These are phyloP conservation scores for Neodiprion lecontei DNA, from an alignment of 1,140 invertebrate species.

Conservation along the genomic window DNA sequence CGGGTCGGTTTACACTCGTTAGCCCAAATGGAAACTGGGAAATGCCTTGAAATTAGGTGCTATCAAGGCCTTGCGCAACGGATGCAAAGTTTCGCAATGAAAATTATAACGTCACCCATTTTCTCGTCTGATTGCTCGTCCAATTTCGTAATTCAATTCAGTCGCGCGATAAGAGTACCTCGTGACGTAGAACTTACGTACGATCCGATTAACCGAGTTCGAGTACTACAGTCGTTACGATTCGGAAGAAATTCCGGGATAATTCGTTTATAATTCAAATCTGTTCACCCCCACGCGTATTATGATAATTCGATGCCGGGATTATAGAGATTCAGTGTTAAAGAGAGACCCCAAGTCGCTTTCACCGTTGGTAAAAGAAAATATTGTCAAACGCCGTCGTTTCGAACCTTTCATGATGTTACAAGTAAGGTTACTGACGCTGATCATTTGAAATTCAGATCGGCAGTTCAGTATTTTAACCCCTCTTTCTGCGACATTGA, in stretches of 20 bases:
- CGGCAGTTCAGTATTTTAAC: too few species aligned
- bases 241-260: not conserved
- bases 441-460: too few species aligned
- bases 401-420: too few species aligned
- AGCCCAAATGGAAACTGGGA: not conserved
- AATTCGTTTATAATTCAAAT: too few species aligned
- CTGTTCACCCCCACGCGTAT: too few species aligned
- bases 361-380: too few species aligned
- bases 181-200: not conserved
- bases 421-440: too few species aligned
- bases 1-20: not conserved
- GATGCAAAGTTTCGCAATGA: not conserved
- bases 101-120: conserved; percentile 3
- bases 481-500: too few species aligned
- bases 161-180: not conserved
- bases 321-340: too few species aligned
- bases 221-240: not conserved
- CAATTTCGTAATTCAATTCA: not conserved
- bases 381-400: too few species aligned
- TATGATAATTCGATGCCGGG: too few species aligned
- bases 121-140: not conserved
- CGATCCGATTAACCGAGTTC: not conserved
- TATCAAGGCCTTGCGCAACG: not conserved
- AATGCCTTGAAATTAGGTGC: not conserved
- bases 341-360: too few species aligned